A percentile compares a stretch with the other conserved stretches of the same genome.
Evolutionary conservation across 2,113 vertebrate genomes (phyloP).

Genomic region (Ranitomeya imitator): DNA sequence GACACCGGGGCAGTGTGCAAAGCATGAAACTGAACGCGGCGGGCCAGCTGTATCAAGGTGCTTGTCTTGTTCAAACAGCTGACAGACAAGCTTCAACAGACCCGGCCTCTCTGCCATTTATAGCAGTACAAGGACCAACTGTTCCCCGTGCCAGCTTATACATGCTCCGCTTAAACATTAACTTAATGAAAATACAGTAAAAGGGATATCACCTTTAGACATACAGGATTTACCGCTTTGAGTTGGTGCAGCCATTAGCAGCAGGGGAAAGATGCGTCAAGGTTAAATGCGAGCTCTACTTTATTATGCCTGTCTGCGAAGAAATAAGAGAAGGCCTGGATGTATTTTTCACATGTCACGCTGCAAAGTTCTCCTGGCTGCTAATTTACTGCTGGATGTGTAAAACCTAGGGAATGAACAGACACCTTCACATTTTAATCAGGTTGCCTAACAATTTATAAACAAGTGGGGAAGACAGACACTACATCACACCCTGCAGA

Average conservation of each 20-base stretch:
- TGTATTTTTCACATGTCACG: constrained; percentile 50
- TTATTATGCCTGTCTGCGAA: constrained; percentile 20
- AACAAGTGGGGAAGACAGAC: constrained; percentile 39
- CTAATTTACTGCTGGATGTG: constrained; percentile 40
- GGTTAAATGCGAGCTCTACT: constrained; percentile 2
- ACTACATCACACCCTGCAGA: constrained; percentile 28
- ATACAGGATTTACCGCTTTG: constrained; percentile 61
- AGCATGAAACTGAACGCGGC: background rate
- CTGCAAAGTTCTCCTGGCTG: constrained; percentile 14
- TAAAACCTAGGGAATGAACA: constrained; percentile 23
- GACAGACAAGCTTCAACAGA: constrained; percentile 57
- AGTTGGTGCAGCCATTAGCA: constrained; percentile 33
- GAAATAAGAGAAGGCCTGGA: constrained; percentile 40
- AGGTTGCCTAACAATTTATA: constrained; percentile 43
- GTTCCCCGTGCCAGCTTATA: constrained; percentile 58
- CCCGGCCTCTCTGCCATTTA: constrained; percentile 58
- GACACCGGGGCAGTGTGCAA: constrained; percentile 25
- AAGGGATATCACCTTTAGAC: constrained; percentile 65
- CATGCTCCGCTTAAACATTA: constrained; percentile 67
- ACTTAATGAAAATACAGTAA: constrained; percentile 69
- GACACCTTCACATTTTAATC: constrained; percentile 49
- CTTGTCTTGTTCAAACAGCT: constrained; percentile 61
- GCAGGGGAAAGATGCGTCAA: constrained; percentile 6
- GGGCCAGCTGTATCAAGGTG: constrained; percentile 59
- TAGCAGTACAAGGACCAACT: constrained; percentile 61